A percentile compares a stretch with the other conserved stretches of the same genome.
These are phyloP conservation scores for Ceuthmochares aereus DNA, from an alignment of 2,113 vertebrate species.

Conservation along the genomic window DNA sequence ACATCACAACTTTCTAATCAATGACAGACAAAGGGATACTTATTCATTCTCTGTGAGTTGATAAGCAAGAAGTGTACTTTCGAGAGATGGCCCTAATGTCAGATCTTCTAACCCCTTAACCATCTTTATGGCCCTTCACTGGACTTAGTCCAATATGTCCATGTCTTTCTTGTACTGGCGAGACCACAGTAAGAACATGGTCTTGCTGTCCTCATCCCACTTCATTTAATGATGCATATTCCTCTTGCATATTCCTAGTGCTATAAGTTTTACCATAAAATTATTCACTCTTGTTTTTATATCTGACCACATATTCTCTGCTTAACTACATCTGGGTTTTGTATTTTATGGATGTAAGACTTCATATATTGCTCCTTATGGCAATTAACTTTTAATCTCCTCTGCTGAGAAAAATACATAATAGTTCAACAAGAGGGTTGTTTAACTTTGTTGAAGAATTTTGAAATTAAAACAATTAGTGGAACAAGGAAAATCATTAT, in stretches of 20 bases:
- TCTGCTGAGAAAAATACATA: neutral
- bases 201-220: neutral
- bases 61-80: neutral
- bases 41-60: neutral
- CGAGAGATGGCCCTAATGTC: neutral
- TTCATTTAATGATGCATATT: neutral
- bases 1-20: neutral
- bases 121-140: neutral
- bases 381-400: conserved; percentile 31
- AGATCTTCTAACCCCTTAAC: neutral
- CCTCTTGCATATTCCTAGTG: neutral
- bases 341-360: conserved; percentile 27
- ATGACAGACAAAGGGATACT: neutral
- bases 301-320: neutral
- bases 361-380: conserved; percentile 13
- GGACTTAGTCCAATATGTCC: neutral
- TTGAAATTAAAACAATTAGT: conserved; percentile 64
- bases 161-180: neutral
- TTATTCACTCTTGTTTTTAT: neutral
- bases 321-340: conserved; percentile 36
- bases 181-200: neutral
- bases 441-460: conserved; percentile 60
- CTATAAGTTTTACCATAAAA: neutral
- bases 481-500: conserved; percentile 55
- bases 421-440: conserved; percentile 28